Conservation (phyloP, 2,113 vertebrate species). For the Hippocampus comes region DNA sequence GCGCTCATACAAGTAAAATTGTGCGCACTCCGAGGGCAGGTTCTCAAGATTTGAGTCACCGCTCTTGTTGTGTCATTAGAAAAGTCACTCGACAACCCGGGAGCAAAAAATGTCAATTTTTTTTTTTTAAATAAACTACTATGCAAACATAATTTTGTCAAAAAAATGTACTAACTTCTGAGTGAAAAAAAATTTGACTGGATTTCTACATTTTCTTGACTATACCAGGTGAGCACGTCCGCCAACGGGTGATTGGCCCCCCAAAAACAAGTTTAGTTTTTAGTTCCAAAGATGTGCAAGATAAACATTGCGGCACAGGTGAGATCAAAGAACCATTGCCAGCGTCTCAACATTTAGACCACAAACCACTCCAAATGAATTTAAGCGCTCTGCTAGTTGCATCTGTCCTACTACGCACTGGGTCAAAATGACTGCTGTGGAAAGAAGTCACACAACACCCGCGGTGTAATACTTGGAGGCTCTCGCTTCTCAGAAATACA, state of each 20-base stretch:
- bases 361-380: neutral
- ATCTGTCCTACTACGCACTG: neutral
- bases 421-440: neutral
- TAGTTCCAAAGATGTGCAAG: neutral
- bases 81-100: neutral
- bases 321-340: neutral
- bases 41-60: slow-evolving; percentile 24
- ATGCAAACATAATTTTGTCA: too few species aligned
- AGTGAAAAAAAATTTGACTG: neutral
- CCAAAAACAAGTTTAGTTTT: too few species aligned
- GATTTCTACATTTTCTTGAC: too few species aligned
- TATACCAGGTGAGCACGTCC: too few species aligned
- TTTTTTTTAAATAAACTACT: neutral
- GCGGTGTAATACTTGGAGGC: neutral
- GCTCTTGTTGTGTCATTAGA: slow-evolving; percentile 4
- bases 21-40: neutral
- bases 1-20: neutral
- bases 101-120: neutral
- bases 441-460: neutral
- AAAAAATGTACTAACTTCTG: neutral
- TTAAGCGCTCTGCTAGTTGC: neutral
- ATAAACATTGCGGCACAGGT: neutral
- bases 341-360: neutral
- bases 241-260: too few species aligned
- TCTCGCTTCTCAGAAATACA: neutral